phyloP scores from a whole-genome alignment of 2,113 vertebrate genomes.

The Elaphurus davidianus region DNA sequence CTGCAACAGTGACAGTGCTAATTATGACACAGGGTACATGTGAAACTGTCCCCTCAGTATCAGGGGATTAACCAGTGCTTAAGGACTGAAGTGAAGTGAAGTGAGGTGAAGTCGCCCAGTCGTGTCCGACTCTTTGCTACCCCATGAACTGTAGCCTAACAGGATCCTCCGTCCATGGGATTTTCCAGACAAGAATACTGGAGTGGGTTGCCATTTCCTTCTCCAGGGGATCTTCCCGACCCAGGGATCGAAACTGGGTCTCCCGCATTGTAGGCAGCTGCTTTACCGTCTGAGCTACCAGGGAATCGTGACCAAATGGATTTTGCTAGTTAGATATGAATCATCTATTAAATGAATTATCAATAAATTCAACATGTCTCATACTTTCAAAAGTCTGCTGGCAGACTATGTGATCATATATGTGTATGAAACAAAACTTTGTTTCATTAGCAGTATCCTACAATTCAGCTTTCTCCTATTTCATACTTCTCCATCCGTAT shows the following conservation, averaged over 20 bases:
- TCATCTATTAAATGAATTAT: constrained; percentile 23
- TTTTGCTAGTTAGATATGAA: constrained; percentile 45
- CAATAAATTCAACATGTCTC: background rate
- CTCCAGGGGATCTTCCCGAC: no score
- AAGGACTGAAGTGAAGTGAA: background rate
- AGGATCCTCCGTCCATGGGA: no score
- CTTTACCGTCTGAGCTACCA: no score
- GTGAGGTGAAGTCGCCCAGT: no score
- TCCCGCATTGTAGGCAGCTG: no score
- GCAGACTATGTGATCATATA: background rate
- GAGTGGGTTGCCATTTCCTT: no score
- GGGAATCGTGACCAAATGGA: background rate
- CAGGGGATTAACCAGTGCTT: background rate
- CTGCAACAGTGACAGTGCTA: background rate
- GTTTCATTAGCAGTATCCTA: constrained; percentile 23
- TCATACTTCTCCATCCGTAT: constrained; percentile 14
- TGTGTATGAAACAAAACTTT: constrained; percentile 17
- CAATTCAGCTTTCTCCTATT: background rate
- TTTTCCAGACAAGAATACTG: no score
- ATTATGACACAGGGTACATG: background rate
- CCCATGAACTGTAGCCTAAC: no score
- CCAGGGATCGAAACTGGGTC: no score
- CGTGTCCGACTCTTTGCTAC: no score
- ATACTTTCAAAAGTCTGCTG: constrained; percentile 20
- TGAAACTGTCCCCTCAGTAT: background rate